These are phyloP conservation scores for Acanthococcus lagerstroemiae DNA, from an alignment of 2,888 invertebrate species.

Conservation along the genomic window DNA sequence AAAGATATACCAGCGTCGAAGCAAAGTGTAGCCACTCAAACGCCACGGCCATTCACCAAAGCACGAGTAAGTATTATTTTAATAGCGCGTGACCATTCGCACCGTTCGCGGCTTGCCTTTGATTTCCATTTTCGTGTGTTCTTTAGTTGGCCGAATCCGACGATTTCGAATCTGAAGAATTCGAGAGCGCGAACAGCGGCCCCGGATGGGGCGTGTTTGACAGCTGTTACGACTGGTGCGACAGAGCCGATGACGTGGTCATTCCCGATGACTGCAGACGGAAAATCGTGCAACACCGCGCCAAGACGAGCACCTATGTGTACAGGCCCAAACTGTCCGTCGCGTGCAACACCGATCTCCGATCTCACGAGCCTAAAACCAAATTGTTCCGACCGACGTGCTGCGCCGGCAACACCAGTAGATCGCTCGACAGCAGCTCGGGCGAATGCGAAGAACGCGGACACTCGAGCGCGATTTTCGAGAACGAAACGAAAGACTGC, in stretches of 20 bases:
- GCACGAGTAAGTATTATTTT: not conserved
- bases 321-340: not conserved
- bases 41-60: not conserved
- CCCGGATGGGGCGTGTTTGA: not conserved
- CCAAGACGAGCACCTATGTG: not conserved
- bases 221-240: conserved; percentile 17
- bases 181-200: not conserved
- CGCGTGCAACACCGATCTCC: not conserved
- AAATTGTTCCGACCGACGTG: not conserved
- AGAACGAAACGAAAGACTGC: not conserved
- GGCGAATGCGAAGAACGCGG: too few relatives aligned
- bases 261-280: conserved; percentile 14
- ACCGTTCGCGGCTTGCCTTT: too few relatives aligned
- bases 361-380: not conserved
- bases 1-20: not conserved
- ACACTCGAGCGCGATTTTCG: not conserved
- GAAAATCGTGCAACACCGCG: conserved; percentile 3
- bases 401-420: not conserved
- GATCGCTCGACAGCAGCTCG: not conserved
- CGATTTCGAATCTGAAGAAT: not conserved
- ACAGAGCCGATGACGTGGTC: not conserved
- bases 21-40: conserved; percentile 14
- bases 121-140: not conserved
- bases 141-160: not conserved
- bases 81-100: not conserved